Conservation (phyloP, 1,140 invertebrate genomes). For the Apis laboriosa region DNA sequence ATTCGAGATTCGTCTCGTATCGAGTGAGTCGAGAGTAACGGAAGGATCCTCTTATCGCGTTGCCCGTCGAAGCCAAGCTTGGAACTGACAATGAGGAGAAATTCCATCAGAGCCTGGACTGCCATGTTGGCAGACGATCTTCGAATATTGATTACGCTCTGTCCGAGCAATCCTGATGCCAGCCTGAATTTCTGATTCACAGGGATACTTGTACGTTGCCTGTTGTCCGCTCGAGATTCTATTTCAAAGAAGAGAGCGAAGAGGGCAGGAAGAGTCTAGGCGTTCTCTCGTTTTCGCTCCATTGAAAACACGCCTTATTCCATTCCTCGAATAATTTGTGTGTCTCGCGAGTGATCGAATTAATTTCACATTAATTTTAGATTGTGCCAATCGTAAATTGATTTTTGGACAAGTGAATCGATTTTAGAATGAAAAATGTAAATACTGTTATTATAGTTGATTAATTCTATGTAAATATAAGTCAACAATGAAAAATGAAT, state of each 20-base stretch:
- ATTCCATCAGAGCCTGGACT: slow-evolving; percentile 54
- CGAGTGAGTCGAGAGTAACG: slow-evolving; percentile 34
- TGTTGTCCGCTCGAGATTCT: slow-evolving; percentile 29
- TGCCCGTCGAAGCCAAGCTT: slow-evolving; percentile 35
- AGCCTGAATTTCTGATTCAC: slow-evolving; percentile 58
- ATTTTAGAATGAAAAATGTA: too few relatives aligned
- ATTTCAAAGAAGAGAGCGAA: background rate
- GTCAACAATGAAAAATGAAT: too few relatives aligned
- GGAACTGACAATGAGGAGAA: slow-evolving; percentile 59
- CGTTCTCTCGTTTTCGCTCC: too few relatives aligned
- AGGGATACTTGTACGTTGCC: slow-evolving; percentile 43
- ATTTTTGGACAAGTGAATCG: too few relatives aligned
- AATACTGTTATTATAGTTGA: too few relatives aligned
- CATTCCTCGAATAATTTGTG: background rate
- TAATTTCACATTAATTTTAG: too few relatives aligned
- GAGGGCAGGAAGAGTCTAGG: background rate
- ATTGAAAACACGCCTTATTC: background rate
- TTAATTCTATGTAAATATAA: too few relatives aligned
- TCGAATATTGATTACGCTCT: slow-evolving; percentile 62
- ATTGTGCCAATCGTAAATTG: too few relatives aligned
- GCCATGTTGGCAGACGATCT: slow-evolving; percentile 48
- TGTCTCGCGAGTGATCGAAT: too few relatives aligned
- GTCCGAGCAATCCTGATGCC: slow-evolving; percentile 55
- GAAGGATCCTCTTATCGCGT: slow-evolving; percentile 61
- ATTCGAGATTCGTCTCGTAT: slow-evolving; percentile 7